Conservation (phyloP, 2,113 vertebrate species). For the Boulengerochromis microlepis region DNA sequence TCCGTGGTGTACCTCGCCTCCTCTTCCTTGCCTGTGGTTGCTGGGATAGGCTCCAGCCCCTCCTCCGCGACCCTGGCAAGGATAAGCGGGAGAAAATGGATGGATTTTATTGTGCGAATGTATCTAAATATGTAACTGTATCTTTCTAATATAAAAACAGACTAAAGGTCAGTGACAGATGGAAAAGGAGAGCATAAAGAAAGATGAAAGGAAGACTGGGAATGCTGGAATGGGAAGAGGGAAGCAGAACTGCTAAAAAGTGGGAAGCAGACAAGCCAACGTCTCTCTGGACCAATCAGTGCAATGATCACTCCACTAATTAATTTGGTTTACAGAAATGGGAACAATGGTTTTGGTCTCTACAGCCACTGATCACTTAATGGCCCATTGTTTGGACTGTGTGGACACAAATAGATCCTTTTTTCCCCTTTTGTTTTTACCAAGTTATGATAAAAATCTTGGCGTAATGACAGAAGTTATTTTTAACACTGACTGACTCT, state of each 20-base stretch:
- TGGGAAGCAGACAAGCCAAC: neutral
- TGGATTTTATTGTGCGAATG: neutral
- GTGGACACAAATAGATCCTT: neutral
- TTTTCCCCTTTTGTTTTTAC: neutral
- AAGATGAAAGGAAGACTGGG: neutral
- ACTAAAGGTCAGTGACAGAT: neutral
- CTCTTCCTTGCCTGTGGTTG: neutral
- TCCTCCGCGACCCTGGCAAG: neutral
- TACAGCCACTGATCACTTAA: neutral
- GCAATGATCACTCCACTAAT: neutral
- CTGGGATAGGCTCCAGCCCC: neutral
- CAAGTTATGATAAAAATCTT: neutral
- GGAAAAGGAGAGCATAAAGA: neutral
- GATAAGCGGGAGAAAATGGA: neutral
- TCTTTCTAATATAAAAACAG: neutral
- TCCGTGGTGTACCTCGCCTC: neutral
- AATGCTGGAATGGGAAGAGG: neutral
- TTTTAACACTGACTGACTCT: neutral
- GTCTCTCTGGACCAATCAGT: neutral
- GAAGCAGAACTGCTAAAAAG: neutral
- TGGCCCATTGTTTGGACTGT: neutral
- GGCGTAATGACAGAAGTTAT: neutral
- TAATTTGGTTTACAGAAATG: neutral
- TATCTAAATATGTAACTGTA: neutral
- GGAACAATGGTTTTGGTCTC: neutral